Evolutionary conservation across 2,797 vertebrate species (phyloP), one percentile per base, ranked within the genome.

Genomic region (Arrhamphus sclerolepis): DNA sequence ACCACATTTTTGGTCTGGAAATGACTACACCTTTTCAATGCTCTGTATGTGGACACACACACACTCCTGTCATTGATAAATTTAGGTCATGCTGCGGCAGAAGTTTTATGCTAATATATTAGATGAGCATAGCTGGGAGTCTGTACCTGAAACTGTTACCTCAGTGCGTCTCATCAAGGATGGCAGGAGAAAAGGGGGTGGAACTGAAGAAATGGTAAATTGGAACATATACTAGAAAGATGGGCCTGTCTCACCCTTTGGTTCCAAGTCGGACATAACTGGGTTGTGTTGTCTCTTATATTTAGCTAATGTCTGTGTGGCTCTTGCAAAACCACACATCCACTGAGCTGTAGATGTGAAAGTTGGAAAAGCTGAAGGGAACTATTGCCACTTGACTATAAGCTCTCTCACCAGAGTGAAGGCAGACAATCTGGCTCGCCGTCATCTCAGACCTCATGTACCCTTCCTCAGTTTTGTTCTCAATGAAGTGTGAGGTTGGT

Each of bases 321-420:
- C n/a, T 9, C 50, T 28, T 34, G 52, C 46, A 26, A 1, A 44
- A 19, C 6, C 59, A 38, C 29, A 19, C 14, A 76, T 62, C 19
- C 29, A 49, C 6, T 19, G 17, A 28, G 13, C 69, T 46, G 43
- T 7, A 1, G 3, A 31, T 4, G 24, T 11, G 17, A 50, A 44
- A 20, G 18, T 20, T 34, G 41, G 63, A 49, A 55, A 47, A 62
- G 40, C 20, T 43, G 18, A 17, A 18, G 48, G n/a, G 48, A 66
- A 38, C 22, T 44, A 31, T 58, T 44, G 38, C 18, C 16, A 2
- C 55, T 55, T 43, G 22, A 5, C 4, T 22, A 13, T 47, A 44
- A 31, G 48, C 64, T 0, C 19, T 85, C 80, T 75, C 79, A 84
- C 83, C 66, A 75, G 57, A 43, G 78, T 78, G 84, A 80, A 65